A percentile compares a stretch with the other conserved stretches of the same genome.
Conservation (phyloP, 2,113 vertebrate species). For the Origma solitaria region DNA sequence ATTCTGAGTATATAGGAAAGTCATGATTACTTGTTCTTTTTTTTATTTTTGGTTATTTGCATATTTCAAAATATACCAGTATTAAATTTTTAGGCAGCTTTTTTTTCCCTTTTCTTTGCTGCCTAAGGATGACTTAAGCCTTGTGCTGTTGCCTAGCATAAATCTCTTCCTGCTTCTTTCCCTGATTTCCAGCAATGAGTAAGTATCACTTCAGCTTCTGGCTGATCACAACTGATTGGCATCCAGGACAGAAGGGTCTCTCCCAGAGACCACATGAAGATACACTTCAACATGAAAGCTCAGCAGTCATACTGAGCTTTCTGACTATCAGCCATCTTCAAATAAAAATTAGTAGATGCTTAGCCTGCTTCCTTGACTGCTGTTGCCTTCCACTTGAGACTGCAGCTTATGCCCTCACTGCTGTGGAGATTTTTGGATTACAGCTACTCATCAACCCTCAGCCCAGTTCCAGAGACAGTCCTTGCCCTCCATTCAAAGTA, state of each 20-base stretch:
- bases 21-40: accelerated
- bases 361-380: neutral
- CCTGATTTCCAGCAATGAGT: slow-evolving; percentile 10
- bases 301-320: neutral
- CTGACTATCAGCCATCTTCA: neutral
- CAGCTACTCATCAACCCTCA: neutral
- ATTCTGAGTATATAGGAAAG: neutral
- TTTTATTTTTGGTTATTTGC: neutral
- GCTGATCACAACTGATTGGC: slow-evolving; percentile 14
- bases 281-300: neutral
- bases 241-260: slow-evolving; percentile 11
- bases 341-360: neutral
- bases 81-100: neutral
- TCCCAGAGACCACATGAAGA: neutral
- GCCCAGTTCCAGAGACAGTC: neutral
- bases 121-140: neutral
- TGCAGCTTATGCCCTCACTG: neutral
- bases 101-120: neutral
- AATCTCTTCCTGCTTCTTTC: neutral
- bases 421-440: neutral
- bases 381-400: neutral
- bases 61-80: neutral
- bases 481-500: neutral
- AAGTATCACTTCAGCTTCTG: slow-evolving; percentile 40
- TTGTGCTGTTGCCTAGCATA: neutral